These are phyloP conservation scores for Quadriops clusia DNA, from an alignment of 2,888 invertebrate species.

Conservation along the genomic window DNA sequence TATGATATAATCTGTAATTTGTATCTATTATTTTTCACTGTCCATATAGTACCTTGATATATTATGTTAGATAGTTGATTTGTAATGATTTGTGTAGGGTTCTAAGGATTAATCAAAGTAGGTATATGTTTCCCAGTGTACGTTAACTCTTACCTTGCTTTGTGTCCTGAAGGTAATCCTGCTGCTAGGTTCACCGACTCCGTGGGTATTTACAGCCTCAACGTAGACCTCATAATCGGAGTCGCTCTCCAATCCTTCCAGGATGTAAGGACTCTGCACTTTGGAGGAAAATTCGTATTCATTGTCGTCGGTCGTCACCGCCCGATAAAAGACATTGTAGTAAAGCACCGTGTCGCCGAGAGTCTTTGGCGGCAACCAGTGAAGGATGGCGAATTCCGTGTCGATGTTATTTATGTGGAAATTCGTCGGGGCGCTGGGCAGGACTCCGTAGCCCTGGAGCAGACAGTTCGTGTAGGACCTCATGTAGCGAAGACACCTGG, in stretches of 20 bases:
- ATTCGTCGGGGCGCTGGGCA: constrained; percentile 60
- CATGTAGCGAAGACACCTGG: constrained; percentile 70
- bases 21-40: too few species aligned
- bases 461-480: constrained; percentile 69
- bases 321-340: constrained; percentile 38
- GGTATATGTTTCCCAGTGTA: too few species aligned
- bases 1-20: too few species aligned
- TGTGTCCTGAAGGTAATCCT: constrained; percentile 66
- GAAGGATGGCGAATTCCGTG: constrained; percentile 63
- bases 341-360: constrained; percentile 55
- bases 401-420: constrained; percentile 63
- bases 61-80: too few species aligned
- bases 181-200: constrained; percentile 63
- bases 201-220: constrained; percentile 68
- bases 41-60: too few species aligned
- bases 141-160: constrained; percentile 54
- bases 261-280: constrained; percentile 58
- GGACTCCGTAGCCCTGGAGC: constrained; percentile 72
- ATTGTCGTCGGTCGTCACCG: constrained; percentile 29
- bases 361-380: constrained; percentile 63
- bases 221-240: constrained; percentile 71
- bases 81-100: too few species aligned
- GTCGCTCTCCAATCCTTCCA: constrained; percentile 62
- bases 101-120: too few species aligned
- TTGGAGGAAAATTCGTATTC: constrained; percentile 32